Conservation (phyloP, 1,140 invertebrate species). For the Zaprionus davidi region DNA sequence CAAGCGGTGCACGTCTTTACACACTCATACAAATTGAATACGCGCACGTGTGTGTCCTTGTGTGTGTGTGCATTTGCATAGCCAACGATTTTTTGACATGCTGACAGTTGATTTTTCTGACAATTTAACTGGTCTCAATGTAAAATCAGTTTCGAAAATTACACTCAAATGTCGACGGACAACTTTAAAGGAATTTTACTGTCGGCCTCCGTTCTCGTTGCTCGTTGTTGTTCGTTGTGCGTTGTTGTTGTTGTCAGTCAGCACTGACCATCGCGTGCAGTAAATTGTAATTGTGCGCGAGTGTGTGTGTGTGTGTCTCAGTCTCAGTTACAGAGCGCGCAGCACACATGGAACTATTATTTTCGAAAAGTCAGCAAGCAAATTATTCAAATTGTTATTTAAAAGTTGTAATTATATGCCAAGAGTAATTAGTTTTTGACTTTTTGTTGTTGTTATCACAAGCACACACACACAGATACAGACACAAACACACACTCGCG, state of each 20-base stretch:
- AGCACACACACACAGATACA: background rate
- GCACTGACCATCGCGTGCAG: constrained; percentile 76
- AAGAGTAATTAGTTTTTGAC: constrained; percentile 67
- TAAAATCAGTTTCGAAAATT: constrained; percentile 84
- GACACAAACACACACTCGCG: background rate
- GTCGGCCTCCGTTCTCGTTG: constrained; percentile 40
- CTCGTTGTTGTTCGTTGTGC: background rate
- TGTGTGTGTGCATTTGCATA: constrained; percentile 68
- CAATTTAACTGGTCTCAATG: constrained; percentile 84
- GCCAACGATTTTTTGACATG: constrained; percentile 84
- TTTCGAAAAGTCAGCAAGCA: constrained; percentile 66
- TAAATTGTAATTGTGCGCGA: constrained; percentile 59
- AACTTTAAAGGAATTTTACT: constrained; percentile 78
- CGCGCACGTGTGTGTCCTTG: background rate
- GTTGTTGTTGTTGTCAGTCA: constrained; percentile 32
- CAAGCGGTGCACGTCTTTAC: constrained; percentile 39
- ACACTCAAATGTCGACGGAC: constrained; percentile 73
- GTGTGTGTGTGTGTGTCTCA: constrained; percentile 18
- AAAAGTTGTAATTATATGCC: constrained; percentile 72
- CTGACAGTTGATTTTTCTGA: constrained; percentile 84
- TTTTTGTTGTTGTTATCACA: constrained; percentile 31
- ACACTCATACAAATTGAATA: constrained; percentile 15
- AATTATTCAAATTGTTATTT: constrained; percentile 80
- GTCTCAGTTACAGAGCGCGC: constrained; percentile 17
- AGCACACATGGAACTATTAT: constrained; percentile 58